Evolutionary conservation across 2,797 vertebrate species (phyloP).

Genomic region (Meriones psammophilus): DNA sequence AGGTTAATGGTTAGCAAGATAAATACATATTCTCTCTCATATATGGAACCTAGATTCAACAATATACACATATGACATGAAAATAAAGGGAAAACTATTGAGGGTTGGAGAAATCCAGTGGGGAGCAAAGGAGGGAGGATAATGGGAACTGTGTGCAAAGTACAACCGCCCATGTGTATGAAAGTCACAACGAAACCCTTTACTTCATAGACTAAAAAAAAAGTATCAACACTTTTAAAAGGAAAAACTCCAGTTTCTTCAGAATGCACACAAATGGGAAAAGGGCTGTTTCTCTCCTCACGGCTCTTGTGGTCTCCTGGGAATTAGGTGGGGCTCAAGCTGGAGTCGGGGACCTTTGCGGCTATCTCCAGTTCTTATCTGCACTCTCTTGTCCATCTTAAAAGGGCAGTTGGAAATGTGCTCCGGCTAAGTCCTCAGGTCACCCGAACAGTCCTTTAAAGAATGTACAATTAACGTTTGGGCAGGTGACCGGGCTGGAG

Average conservation of each 20-base stretch:
- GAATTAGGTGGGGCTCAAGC: background rate
- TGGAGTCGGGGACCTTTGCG: slow-evolving; percentile 12
- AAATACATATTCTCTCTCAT: background rate
- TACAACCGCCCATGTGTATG: background rate
- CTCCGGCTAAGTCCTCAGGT: slow-evolving; percentile 67
- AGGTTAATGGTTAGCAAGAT: background rate
- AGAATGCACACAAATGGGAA: background rate
- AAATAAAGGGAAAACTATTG: background rate
- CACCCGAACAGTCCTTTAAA: slow-evolving; percentile 50
- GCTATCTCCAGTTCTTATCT: slow-evolving; percentile 50
- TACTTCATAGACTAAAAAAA: background rate
- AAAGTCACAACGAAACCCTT: background rate
- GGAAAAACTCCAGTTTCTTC: background rate
- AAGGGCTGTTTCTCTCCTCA: background rate
- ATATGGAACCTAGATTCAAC: background rate
- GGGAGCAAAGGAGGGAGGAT: background rate
- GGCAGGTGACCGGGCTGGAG: slow-evolving; percentile 70
- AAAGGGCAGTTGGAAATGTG: slow-evolving; percentile 48
- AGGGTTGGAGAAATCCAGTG: background rate
- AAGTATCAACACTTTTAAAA: background rate
- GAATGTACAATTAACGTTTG: slow-evolving; percentile 64
- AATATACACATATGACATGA: background rate
- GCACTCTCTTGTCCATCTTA: slow-evolving; percentile 8
- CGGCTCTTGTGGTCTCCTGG: background rate
- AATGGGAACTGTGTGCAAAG: background rate